Conservation (phyloP, 2,888 invertebrate genomes). For the Criorhina ranunculi region DNA sequence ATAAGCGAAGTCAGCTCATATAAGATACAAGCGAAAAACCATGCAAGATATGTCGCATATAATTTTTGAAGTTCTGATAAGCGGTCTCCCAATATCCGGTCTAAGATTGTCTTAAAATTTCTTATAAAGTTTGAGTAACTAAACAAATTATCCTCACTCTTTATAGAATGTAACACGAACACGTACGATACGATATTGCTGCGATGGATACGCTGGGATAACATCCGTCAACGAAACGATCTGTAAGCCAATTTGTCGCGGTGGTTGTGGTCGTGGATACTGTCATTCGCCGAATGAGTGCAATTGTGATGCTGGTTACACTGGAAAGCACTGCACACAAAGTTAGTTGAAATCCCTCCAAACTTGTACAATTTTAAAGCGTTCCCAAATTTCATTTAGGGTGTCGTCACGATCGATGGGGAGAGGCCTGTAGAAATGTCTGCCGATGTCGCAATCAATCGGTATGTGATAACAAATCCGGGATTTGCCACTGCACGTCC, state of each 20-base stretch:
- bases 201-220: conserved; percentile 89
- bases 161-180: conserved; percentile 89
- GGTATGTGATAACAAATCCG: conserved; percentile 88
- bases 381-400: conserved; percentile 84
- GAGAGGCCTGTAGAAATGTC: conserved; percentile 88
- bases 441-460: conserved; percentile 88
- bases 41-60: too few species aligned
- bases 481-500: conserved; percentile 88
- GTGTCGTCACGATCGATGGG: conserved; percentile 90
- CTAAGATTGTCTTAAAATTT: too few species aligned
- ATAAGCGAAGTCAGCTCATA: too few species aligned
- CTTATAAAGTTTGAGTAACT: neutral
- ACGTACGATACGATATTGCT: conserved; percentile 89
- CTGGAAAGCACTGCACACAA: conserved; percentile 83
- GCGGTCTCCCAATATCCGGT: too few species aligned
- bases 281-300: conserved; percentile 88
- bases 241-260: conserved; percentile 84
- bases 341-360: conserved; percentile 78
- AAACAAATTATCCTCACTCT: neutral
- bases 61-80: too few species aligned
- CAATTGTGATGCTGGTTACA: conserved; percentile 86
- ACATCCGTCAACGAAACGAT: conserved; percentile 82
- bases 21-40: too few species aligned
- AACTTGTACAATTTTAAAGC: neutral
- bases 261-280: conserved; percentile 84